Conservation (phyloP, 2,797 vertebrate genomes). For the Neomorphus geoffroyi region DNA sequence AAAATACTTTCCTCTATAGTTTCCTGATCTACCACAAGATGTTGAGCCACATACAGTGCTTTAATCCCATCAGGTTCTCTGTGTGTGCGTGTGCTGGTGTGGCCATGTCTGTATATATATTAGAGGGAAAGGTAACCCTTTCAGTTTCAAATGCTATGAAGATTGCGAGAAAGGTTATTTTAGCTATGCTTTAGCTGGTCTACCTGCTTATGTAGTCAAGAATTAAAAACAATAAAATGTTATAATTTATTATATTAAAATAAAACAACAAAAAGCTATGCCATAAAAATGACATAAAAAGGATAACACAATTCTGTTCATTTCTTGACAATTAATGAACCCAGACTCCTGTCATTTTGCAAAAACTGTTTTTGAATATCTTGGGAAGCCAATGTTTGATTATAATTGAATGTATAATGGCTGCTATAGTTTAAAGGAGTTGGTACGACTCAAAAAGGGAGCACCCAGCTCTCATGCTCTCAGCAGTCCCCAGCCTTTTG, state of each 20-base stretch:
- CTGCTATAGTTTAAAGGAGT: background rate
- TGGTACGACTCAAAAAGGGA: background rate
- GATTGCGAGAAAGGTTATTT: background rate
- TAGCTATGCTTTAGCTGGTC: background rate
- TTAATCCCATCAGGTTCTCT: background rate
- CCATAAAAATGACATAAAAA: background rate
- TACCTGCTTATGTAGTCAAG: background rate
- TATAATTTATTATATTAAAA: background rate
- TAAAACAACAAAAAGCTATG: background rate
- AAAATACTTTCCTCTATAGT: conserved; percentile 23
- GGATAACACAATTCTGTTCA: background rate
- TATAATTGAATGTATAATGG: background rate
- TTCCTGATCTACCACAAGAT: conserved; percentile 1
- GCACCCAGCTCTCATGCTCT: background rate
- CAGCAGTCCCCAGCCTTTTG: background rate
- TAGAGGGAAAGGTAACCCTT: background rate
- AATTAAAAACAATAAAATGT: background rate
- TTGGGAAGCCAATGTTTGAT: background rate
- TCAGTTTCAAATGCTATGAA: background rate
- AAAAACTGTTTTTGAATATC: background rate
- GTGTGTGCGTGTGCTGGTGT: background rate
- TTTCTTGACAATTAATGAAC: background rate
- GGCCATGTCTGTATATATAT: background rate
- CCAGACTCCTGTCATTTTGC: background rate
- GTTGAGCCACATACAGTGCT: background rate